A percentile compares a stretch with the other conserved stretches of the same genome.
Evolutionary conservation across 2,113 vertebrate species (phyloP).

Genomic region (crab-eating macaque (Macaca fascicularis)): T2T-MFA8v1.1 NC_088380.1:127007501-127008000

Average conservation of each 20-base stretch:
- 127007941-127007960: not conserved
- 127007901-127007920: not conserved
- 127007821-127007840: not conserved
- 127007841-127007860: not conserved
- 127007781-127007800: not conserved
- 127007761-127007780: not conserved
- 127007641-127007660: not conserved
- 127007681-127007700: not conserved
- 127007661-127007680: not conserved
- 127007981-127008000: not conserved
- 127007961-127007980: not conserved
- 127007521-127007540: not conserved
- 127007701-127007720: not conserved
- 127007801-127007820: not conserved
- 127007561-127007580: not conserved
- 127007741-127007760: not conserved
- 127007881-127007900: not conserved
- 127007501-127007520: not conserved
- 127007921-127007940: not conserved
- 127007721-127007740: not conserved
- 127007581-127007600: accelerated
- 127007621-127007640: not conserved
- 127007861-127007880: not conserved
- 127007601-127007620: not conserved
- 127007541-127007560: no score